Base-by-base conservation (phyloP, 2,888 invertebrate genomes). In the Panzeria rudis region DNA sequence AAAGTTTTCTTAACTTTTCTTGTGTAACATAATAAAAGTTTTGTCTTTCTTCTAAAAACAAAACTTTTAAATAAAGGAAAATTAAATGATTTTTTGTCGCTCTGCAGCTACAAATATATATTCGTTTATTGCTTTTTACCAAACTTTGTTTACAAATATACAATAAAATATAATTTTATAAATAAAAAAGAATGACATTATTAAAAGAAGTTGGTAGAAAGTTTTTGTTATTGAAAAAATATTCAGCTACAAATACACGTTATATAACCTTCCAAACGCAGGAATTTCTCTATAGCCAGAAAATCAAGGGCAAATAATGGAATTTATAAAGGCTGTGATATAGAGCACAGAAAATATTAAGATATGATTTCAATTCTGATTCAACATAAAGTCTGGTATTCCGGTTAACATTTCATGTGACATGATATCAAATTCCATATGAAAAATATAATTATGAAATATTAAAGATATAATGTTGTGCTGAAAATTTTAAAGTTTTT, bases 61-160 rank as follows among this genome's bases (percentile, higher is more conserved):
- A 62, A 79, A 79, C 62, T 79, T 79, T 72, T 71, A 44, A 62
- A 64, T 72, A 54, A 79, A 79, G 62, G 41, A 79, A 79, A 79
- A 79, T 79, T 71, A 79, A 79, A 72, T 71, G 62, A 44, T 54
- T 54, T 68, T 64, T 54, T 79, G 35, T 79, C 54, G 44, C 25
- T 61, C 23, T 79, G 54, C 54, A 62, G 71, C 20, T 32, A 44
- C 13, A 50, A 68, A 59, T 35, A 56, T 23, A 76, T 52, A 15
- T 69, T 62, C 15, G 23, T 54, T 62, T 72, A 64, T 64, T 54
- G 32, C 64, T 41, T 62, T 78, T 69, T 38, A 52, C 29, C 62
- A 79, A 79, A 79, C 23, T 79, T 79, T 79, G 61, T 44, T 29
- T 62, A 32, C 32, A 61, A 78, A 69, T 69, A 59, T 9, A 52